Percentiles rank a stretch among this genome's conserved stretches.
phyloP scores from a whole-genome alignment of 2,888 invertebrate genomes.

The Drosophila dives region DNA sequence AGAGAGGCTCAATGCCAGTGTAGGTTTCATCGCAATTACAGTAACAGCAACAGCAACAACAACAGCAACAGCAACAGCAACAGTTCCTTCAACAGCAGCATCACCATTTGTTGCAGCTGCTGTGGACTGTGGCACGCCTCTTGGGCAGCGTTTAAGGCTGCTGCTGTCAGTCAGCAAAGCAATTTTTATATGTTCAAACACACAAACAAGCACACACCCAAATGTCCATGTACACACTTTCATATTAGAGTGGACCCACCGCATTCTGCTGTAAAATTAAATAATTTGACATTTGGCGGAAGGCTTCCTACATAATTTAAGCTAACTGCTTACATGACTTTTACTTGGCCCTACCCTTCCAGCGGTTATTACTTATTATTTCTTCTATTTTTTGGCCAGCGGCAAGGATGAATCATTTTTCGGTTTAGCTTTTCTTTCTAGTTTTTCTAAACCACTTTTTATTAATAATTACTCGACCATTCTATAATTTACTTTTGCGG shows the following conservation, averaged over 20 bases:
- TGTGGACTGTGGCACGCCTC: constrained; percentile 61
- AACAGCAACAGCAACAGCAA: constrained; percentile 1
- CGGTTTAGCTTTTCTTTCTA: background rate
- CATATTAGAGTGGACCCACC: constrained; percentile 60
- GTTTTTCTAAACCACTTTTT: constrained; percentile 48
- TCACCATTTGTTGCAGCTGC: constrained; percentile 44
- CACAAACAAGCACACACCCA: constrained; percentile 14
- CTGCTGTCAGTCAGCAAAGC: constrained; percentile 76
- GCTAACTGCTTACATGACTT: too few relatives aligned
- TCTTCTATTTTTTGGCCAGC: background rate
- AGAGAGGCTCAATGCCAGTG: constrained; percentile 42
- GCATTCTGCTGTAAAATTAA: constrained; percentile 74
- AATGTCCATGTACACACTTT: background rate
- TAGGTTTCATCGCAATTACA: constrained; percentile 64
- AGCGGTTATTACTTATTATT: background rate
- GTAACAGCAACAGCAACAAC: constrained; percentile 20
- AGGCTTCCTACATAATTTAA: constrained; percentile 16
- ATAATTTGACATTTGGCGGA: constrained; percentile 67
- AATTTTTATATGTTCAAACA: constrained; percentile 72
- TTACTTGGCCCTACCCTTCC: background rate
- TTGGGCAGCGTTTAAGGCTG: constrained; percentile 63
- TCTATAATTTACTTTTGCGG: constrained; percentile 76
- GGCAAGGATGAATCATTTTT: background rate
- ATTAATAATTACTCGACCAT: constrained; percentile 37
- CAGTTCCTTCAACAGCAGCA: constrained; percentile 1